Evolutionary conservation across 2,113 vertebrate genomes (phyloP), one percentile per base, ranked within the genome.

Genomic region (Coptodon bakossiorum): DNA sequence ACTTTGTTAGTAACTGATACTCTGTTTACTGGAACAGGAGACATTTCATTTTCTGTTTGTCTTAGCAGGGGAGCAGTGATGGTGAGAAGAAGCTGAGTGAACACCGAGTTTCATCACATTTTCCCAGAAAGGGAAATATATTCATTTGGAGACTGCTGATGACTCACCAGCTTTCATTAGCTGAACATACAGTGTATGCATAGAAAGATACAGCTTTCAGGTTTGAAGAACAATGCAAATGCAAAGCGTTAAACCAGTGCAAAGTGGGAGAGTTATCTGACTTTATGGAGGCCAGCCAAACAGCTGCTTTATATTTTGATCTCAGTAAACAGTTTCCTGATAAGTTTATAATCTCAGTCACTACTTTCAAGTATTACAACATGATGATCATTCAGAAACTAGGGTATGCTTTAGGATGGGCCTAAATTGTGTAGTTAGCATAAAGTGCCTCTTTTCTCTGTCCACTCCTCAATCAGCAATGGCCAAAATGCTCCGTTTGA

Each of bases 401-500:
- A 71, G 2, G 4, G 12, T 6, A 1, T 43, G 34, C 10, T 68
- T 68, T 22, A 38, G 63, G 34, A 22, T 22, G 6, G 34, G 3
- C 34, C 34, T 68, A 38, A 68, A 68, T 38, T 68, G 7, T 71
- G n/a, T 14, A 71, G 63, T 71, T 71, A 4, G n/a, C 63, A 40
- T 68, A 2, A 38, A 9, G 34, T 68, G 4, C n/a, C 63, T 71
- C 7, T 24, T 14, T 68, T 68, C 3, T 68, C 36, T 4, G 4
- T 68, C 36, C 63, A 9, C 12, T 40, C 36, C 63, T 1, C 63
- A 40, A 5, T 43, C 63, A 71, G 63, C 36, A 71, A 40, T 24
- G n/a, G 4, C 5, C 63, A 40, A 14, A 40, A 68, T 24, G 19
- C 2, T 40, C 1, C 0, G 0, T 38, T 68, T 68, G 63, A 68